Evolutionary conservation across 2,797 vertebrate genomes (phyloP).

Genomic region (Mormyrus hasselquistii): DNA sequence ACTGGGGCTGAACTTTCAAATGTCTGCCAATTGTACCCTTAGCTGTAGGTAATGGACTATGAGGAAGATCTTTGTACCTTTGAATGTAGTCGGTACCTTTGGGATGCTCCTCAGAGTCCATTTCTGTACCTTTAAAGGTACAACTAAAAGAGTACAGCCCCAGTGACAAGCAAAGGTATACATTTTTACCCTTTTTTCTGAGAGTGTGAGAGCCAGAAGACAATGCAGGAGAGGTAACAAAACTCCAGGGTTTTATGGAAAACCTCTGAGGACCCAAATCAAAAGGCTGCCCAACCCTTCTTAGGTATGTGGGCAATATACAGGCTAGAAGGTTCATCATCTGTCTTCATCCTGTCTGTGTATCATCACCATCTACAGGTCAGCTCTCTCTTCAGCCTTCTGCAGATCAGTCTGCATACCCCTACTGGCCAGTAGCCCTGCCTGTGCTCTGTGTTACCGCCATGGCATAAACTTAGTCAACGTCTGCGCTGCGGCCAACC

Average conservation of each 20-base stretch:
- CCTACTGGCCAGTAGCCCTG: neutral
- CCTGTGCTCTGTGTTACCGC: neutral
- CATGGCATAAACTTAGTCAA: neutral
- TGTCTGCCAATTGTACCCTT: neutral
- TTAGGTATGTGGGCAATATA: neutral
- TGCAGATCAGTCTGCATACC: neutral
- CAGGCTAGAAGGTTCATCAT: neutral
- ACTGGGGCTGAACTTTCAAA: neutral
- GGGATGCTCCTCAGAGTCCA: neutral
- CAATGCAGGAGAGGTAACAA: neutral
- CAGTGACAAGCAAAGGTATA: neutral
- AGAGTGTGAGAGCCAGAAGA: neutral
- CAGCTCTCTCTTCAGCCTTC: neutral
- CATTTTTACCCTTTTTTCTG: neutral
- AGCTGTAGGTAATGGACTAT: neutral
- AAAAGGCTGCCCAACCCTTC: neutral
- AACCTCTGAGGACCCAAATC: neutral
- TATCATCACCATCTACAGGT: neutral
- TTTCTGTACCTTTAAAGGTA: neutral
- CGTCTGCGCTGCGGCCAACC: neutral
- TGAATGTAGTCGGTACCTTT: neutral
- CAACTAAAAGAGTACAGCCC: neutral
- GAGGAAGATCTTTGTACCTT: neutral
- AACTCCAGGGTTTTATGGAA: neutral
- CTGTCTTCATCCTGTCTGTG: neutral